Evolutionary conservation across 2,113 vertebrate species (phyloP).

Genomic region (Castor canadensis): DNA sequence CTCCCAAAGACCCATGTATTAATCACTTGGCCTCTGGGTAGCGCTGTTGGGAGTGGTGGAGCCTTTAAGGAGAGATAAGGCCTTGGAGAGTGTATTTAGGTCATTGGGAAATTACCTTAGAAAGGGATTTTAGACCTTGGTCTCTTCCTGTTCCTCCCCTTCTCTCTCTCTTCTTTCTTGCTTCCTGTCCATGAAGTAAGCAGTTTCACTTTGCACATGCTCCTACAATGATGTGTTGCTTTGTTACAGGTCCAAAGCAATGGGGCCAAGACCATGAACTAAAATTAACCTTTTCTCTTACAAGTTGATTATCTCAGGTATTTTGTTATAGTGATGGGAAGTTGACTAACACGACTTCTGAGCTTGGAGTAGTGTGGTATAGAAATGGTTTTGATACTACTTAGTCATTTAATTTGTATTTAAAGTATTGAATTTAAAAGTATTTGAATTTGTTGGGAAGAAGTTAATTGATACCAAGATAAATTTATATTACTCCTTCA

Average conservation of each 20-base stretch:
- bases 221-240: neutral
- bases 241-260: neutral
- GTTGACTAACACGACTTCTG: neutral
- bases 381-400: slow-evolving; percentile 10
- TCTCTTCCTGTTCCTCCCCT: neutral
- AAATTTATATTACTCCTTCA: neutral
- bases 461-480: slow-evolving; percentile 31
- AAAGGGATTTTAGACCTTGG: neutral
- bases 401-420: slow-evolving; percentile 43
- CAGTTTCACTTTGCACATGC: neutral
- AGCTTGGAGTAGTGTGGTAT: neutral
- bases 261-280: neutral
- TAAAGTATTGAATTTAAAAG: slow-evolving; percentile 8
- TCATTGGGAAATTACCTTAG: neutral
- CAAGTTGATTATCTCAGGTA: neutral
- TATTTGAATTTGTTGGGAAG: neutral
- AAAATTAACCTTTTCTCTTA: neutral
- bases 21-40: neutral
- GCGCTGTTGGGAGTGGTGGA: neutral
- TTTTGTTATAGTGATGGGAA: neutral
- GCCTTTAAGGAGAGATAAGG: neutral
- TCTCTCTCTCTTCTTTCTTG: no score
- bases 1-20: neutral
- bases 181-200: neutral
- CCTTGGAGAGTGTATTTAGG: neutral